Percentiles rank a stretch among this genome's conserved stretches.
phyloP scores from a whole-genome alignment of 2,113 vertebrate species.

The Apistogramma diplotaenia region DNA sequence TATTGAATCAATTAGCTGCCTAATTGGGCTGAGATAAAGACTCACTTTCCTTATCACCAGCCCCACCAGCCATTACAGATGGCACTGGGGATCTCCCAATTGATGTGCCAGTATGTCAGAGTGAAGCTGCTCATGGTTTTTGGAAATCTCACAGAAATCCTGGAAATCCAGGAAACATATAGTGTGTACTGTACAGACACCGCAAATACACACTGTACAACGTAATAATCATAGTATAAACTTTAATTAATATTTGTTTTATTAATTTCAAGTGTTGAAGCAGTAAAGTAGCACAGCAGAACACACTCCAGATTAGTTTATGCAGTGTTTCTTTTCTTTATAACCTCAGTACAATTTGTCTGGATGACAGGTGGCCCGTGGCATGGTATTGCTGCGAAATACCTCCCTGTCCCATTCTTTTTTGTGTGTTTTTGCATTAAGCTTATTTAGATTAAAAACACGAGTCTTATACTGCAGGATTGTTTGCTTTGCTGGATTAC shows the following conservation, averaged over 20 bases:
- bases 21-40: constrained; percentile 69
- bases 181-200: neutral
- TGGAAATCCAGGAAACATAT: neutral
- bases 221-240: neutral
- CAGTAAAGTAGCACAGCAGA: neutral
- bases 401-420: neutral
- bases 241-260: neutral
- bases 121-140: constrained; percentile 9
- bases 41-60: constrained; percentile 58
- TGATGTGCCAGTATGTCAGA: constrained; percentile 36
- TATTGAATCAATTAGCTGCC: constrained; percentile 68
- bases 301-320: neutral
- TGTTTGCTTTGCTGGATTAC: constrained; percentile 2
- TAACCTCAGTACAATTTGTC: neutral
- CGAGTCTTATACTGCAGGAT: neutral
- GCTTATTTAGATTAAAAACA: neutral
- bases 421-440: neutral
- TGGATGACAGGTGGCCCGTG: neutral
- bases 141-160: neutral
- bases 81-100: constrained; percentile 30
- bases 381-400: neutral
- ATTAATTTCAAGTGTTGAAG: neutral
- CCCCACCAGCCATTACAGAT: constrained; percentile 48
- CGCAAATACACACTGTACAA: neutral
- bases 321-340: neutral